Evolutionary conservation across 2,888 invertebrate genomes (phyloP).

Genomic region (Latrodectus elegans): DNA sequence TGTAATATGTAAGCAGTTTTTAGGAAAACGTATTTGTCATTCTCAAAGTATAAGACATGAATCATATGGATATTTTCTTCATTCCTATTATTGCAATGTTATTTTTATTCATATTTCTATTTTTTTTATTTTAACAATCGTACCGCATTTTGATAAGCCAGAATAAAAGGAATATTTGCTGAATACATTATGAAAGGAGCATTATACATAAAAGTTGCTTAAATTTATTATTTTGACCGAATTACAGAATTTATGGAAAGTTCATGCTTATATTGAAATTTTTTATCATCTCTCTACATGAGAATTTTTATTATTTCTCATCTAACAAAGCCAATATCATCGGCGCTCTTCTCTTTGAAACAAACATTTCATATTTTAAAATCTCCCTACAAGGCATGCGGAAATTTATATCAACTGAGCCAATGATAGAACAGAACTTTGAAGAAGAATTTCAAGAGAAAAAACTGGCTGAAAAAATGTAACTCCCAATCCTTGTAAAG

Average conservation of each 20-base stretch:
- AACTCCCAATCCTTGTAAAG: neutral
- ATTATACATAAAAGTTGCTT: too few relatives aligned
- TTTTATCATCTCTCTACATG: neutral
- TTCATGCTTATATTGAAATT: neutral
- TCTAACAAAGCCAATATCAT: slow-evolving; percentile 2
- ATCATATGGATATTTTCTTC: too few relatives aligned
- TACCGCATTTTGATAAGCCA: too few relatives aligned
- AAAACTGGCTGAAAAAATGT: neutral
- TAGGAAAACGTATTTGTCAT: too few relatives aligned
- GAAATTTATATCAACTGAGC: slow-evolving; percentile 23
- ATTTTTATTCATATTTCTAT: too few relatives aligned
- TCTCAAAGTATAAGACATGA: too few relatives aligned
- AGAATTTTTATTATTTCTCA: neutral
- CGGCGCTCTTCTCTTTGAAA: neutral
- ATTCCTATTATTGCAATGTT: too few relatives aligned
- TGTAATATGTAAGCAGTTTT: too few relatives aligned
- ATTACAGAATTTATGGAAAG: neutral
- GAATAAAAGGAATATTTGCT: too few relatives aligned
- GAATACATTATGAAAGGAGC: too few relatives aligned
- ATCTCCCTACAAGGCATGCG: neutral
- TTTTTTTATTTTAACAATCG: too few relatives aligned
- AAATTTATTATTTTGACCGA: neutral
- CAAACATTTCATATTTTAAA: slow-evolving; percentile 42
- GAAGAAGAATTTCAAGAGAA: slow-evolving; percentile 7
- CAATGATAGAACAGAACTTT: slow-evolving; percentile 20